Evolutionary conservation across 2,888 invertebrate genomes (phyloP), one percentile per base, ranked within the genome.

Genomic region (Drosophila mimica): DNA sequence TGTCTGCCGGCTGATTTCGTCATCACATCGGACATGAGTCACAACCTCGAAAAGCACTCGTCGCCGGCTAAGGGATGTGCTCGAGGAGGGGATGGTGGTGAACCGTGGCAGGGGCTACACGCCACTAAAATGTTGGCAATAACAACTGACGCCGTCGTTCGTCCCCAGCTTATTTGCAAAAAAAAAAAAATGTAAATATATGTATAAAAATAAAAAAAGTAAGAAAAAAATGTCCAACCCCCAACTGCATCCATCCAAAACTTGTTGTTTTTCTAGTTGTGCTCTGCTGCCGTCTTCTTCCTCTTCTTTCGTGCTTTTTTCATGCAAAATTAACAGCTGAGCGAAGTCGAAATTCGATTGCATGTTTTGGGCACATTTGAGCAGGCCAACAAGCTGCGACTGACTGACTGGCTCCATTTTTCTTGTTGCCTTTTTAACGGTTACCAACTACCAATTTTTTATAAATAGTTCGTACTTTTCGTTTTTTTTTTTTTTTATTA

Each of bases 241-340:
- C 40, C 56, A 51, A 59, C 61, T 68, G 72, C 68, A 68, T 51
- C 36, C 34, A 54, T 64, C 71, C 51, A 81, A 81, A 81, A 76
- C 81, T 81, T 81, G 77, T 77, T 76, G 63, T 58, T 56, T 74
- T 57, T 36, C 40, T 46, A 38, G 20, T 43, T 43, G 49, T 54
- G 34, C 34, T 28, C 36, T 17, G 34, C 34, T 54, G 54, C 8
- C 36, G 13, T 28, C 28, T 46, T 20, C 52, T 36, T 34, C 46
- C 53, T 28, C 36, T 40, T 31, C 30, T 43, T 49, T 17, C 63
- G 51, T 38, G n/a, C n/a, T 53, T 52, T 64, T 58, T 70, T 52
- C 74, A 69, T 89, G 82, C 88, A 70, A 88, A 85, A 81, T 81
- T 65, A 76, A 88, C 71, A 89, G 80, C 80, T 82, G 80, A 79